Evolutionary conservation across 2,113 vertebrate genomes (phyloP).

Genomic region (Pheucticus melanocephalus): DNA sequence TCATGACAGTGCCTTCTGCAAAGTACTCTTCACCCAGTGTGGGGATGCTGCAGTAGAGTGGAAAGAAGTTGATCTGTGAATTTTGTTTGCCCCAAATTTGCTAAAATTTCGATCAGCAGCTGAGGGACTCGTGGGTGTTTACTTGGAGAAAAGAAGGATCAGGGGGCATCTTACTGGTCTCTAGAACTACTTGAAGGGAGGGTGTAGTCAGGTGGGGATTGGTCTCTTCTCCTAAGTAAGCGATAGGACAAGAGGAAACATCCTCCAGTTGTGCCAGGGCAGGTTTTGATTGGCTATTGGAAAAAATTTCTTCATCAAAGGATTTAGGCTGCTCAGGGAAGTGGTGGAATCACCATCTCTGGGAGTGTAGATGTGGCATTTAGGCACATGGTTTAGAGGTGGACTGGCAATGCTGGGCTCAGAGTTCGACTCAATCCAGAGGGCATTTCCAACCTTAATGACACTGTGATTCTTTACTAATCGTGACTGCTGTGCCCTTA

Average conservation of each 20-base stretch:
- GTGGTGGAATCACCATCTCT: not conserved
- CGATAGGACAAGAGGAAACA: not conserved
- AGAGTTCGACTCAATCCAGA: not conserved
- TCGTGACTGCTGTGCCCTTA: not conserved
- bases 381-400: not conserved
- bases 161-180: not conserved
- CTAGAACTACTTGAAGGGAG: not conserved
- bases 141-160: not conserved
- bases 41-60: not conserved
- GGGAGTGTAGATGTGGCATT: not conserved
- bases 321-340: not conserved
- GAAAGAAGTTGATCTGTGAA: not conserved
- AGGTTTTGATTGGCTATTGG: not conserved
- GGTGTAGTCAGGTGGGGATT: not conserved
- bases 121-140: fast-evolving
- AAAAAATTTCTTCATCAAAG: not conserved
- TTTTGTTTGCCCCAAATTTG: not conserved
- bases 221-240: not conserved
- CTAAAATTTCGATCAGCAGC: not conserved
- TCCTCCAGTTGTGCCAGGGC: not conserved
- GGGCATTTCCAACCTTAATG: not conserved
- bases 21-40: not conserved
- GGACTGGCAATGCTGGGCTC: not conserved
- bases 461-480: fast-evolving
- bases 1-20: not conserved